Evolutionary conservation across 2,888 invertebrate genomes (phyloP), one percentile per base, ranked within the genome.

Genomic region (Miltochrista miniata): DNA sequence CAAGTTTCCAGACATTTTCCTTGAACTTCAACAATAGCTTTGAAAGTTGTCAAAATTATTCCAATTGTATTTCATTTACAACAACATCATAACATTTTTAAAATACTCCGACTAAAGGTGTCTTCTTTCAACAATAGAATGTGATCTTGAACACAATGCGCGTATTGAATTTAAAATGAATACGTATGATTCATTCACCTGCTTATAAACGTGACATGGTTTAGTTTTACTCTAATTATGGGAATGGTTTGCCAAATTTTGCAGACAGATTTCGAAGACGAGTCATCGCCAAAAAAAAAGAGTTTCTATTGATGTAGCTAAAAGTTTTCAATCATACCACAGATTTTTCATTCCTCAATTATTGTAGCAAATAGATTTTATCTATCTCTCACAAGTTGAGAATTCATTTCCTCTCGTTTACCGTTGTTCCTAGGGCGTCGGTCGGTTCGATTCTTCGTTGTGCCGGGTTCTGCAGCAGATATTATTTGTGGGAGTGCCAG

Each of bases 351-450:
- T 50, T 45, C 37, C 14, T 42, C 31, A 56, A 50, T 57, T 40
- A 39, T 54, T 49, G 42, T 45, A 38, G 3, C 15, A 15, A 56
- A 55, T 40, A 53, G 24, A 54, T 53, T 38, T 46, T 35, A 56
- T 50, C 51, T 49, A 44, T 31, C 33, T 46, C 10, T 61, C 46
- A 41, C 51, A 65, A 66, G 60, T 68, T 65, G 66, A 68, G 71
- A 62, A 75, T 74, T 74, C 72, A 80, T 82, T 83, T 82, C 82
- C 80, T 74, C 54, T 45, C 52, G 59, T 58, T 62, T 59, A 33
- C 12, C n/a, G 64, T 54, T 57, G 62, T 57, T 56, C 61, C 54
- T 52, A 56, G 41, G 51, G 51, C 50, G 59, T 52, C 55, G 41
- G 51, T 53, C 50, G 59, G 61, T 63, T 63, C 55, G 50, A 61